A percentile compares a stretch with the other conserved stretches of the same genome.
Conservation (phyloP, 2,888 invertebrate genomes). For the Ecliptopera silaceata region DNA sequence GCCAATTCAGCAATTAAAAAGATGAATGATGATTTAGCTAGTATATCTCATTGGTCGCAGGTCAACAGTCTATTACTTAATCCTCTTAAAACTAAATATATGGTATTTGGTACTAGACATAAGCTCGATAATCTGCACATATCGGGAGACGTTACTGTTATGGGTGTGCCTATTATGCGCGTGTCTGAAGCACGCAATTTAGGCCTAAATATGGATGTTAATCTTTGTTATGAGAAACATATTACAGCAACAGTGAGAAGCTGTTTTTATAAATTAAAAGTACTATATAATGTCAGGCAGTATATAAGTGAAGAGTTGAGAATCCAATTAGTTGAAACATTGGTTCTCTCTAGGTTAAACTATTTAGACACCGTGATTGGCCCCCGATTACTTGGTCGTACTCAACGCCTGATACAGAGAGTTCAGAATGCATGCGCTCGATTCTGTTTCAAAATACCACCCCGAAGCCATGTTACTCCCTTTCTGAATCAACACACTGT, state of each 20-base stretch:
- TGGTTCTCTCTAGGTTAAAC: not conserved
- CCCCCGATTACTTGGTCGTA: not conserved
- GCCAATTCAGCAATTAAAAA: not conserved
- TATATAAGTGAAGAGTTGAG: not conserved
- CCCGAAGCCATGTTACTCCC: not conserved
- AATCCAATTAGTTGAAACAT: not conserved
- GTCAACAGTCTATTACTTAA: not conserved
- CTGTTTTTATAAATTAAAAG: not conserved
- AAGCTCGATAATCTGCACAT: not conserved
- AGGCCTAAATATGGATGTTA: not conserved
- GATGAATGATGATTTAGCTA: not conserved
- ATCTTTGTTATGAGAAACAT: not conserved
- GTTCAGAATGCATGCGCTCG: not conserved
- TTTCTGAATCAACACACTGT: not conserved
- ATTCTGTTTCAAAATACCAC: not conserved
- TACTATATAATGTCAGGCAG: not conserved
- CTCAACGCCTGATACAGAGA: not conserved
- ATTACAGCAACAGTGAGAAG: not conserved
- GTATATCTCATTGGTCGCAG: not conserved
- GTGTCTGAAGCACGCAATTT: not conserved
- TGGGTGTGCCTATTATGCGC: not conserved
- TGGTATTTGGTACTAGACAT: not conserved
- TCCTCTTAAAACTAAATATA: not conserved
- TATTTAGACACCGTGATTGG: not conserved
- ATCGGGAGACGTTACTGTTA: not conserved